Evolutionary conservation across 2,113 vertebrate genomes (phyloP).

Genomic region (Sinocyclocheilus maitianheensis): DNA sequence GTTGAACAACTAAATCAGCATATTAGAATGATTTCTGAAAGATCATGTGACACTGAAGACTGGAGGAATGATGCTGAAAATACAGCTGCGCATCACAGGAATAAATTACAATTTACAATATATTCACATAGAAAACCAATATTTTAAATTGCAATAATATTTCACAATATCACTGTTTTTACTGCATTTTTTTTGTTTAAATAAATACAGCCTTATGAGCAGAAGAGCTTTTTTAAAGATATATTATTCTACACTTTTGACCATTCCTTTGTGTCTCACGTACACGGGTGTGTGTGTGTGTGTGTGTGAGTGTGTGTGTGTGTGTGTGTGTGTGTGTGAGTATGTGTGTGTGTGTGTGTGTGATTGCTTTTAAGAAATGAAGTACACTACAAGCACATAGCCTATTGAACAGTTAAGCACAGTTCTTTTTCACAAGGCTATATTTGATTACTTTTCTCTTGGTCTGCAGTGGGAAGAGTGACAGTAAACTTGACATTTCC

Average conservation of each 20-base stretch:
- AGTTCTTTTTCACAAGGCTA: not conserved
- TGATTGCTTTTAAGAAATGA: not conserved
- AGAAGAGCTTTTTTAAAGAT: too few relatives aligned
- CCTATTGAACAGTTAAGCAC: not conserved
- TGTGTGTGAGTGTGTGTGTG: too few relatives aligned
- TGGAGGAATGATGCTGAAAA: too few relatives aligned
- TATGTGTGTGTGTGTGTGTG: too few relatives aligned
- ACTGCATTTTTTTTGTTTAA: not conserved
- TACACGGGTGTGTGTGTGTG: too few relatives aligned
- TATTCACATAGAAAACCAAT: not conserved
- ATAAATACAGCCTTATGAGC: not conserved
- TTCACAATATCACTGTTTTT: not conserved
- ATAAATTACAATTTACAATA: not conserved
- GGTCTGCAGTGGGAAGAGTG: not conserved
- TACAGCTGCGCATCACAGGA: not conserved
- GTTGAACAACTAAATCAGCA: not conserved
- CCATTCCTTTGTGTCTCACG: too few relatives aligned
- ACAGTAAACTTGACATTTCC: slow-evolving; percentile 11
- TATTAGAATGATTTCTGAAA: not conserved
- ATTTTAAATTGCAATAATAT: not conserved
- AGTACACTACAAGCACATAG: not conserved
- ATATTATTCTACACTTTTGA: too few relatives aligned
- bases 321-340: too few relatives aligned
- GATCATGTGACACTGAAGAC: not conserved
- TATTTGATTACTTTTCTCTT: not conserved